Conservation (phyloP, 2,113 vertebrate species). For the Dolichallabes microphthalmus region DNA sequence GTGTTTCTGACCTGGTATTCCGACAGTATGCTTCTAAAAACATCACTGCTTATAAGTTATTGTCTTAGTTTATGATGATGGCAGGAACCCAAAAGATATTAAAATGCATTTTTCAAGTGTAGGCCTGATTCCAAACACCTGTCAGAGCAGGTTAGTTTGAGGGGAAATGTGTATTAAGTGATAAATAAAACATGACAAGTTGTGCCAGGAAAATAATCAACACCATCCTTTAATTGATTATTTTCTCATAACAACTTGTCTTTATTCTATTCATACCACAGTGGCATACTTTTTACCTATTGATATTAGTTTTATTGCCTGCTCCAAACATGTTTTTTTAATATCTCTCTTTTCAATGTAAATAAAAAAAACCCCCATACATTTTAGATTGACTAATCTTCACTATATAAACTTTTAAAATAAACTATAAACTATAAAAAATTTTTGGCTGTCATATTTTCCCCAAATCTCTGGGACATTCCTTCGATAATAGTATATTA, state of each 20-base stretch:
- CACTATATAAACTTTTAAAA: not conserved
- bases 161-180: not conserved
- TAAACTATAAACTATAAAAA: too few species aligned
- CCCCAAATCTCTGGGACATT: too few species aligned
- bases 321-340: not conserved
- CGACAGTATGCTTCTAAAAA: slow-evolving; percentile 37
- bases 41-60: slow-evolving; percentile 16
- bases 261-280: not conserved
- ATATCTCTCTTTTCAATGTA: not conserved
- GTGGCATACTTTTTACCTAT: not conserved
- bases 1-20: slow-evolving; percentile 40
- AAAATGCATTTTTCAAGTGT: slow-evolving; percentile 36
- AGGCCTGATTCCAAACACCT: slow-evolving; percentile 20
- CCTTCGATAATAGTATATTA: too few species aligned
- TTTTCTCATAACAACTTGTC: not conserved
- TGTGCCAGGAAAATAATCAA: not conserved
- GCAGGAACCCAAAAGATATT: slow-evolving; percentile 40
- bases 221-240: not conserved
- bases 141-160: not conserved
- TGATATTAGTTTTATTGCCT: not conserved
- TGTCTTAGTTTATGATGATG: slow-evolving; percentile 21
- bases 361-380: not conserved
- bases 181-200: not conserved
- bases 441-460: too few species aligned
- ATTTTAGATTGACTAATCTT: not conserved